Conservation (phyloP, 2,888 invertebrate genomes). For the Tanaodytes sp. region DNA sequence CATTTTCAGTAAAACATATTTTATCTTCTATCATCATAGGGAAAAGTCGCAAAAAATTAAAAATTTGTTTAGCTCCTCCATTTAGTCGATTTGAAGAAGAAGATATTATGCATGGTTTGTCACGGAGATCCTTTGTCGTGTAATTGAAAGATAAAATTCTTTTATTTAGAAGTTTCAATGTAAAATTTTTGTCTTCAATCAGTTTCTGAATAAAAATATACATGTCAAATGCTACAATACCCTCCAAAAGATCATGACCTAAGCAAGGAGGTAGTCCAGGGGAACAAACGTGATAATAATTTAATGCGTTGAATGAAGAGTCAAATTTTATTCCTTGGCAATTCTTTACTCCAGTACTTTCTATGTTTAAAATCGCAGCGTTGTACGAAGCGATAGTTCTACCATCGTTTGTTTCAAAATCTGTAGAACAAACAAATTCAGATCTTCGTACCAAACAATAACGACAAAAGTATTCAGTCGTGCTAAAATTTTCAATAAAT, state of each 20-base stretch:
- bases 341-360: not conserved
- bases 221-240: conserved; percentile 45
- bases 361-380: too few species aligned
- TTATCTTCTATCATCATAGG: too few species aligned
- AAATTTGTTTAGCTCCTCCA: conserved; percentile 49
- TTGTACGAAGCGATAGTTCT: too few species aligned
- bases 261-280: conserved; percentile 53
- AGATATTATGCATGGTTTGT: conserved; percentile 1
- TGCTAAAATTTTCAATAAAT: conserved; percentile 58
- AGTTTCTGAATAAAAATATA: conserved; percentile 38
- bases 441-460: conserved; percentile 2
- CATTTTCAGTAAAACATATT: too few species aligned
- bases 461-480: conserved; percentile 21
- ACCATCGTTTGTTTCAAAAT: too few species aligned
- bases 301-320: conserved; percentile 47
- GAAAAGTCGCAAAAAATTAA: conserved; percentile 45
- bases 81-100: too few species aligned
- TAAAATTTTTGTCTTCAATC: conserved; percentile 36
- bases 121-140: conserved; percentile 18
- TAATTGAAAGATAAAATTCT: conserved; percentile 21
- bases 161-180: not conserved
- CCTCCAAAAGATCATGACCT: conserved; percentile 51
- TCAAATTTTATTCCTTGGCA: conserved; percentile 48
- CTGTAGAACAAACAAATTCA: too few species aligned
- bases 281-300: conserved; percentile 47